phyloP scores from a whole-genome alignment of 2,797 vertebrate genomes.

The Gymnocypris eckloni region DNA sequence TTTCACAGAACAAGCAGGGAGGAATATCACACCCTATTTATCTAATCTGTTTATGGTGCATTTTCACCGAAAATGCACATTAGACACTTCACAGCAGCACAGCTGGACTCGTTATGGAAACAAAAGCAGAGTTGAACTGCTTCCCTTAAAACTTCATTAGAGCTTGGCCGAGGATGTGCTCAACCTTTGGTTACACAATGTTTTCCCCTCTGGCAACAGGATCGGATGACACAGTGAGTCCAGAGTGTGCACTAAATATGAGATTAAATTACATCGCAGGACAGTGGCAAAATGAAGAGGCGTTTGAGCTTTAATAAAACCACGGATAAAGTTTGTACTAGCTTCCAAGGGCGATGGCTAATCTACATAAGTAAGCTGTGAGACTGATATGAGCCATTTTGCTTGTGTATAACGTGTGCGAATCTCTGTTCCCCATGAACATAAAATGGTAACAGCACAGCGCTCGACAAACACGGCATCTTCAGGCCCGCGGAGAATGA shows the following conservation, averaged over 20 bases:
- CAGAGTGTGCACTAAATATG: conserved; percentile 42
- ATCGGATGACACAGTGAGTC: conserved; percentile 53
- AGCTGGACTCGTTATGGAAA: conserved; percentile 33
- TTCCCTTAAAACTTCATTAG: conserved; percentile 50
- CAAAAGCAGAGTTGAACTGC: conserved; percentile 39
- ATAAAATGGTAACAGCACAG: background rate
- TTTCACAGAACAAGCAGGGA: background rate
- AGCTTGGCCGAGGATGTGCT: conserved; percentile 44
- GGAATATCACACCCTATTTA: background rate
- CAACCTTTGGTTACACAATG: conserved; percentile 40
- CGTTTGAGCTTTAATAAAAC: conserved; percentile 55
- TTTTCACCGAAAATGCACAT: background rate
- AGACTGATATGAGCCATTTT: background rate
- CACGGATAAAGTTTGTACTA: conserved; percentile 26
- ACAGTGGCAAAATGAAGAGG: conserved; percentile 45
- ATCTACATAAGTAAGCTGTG: conserved; percentile 19
- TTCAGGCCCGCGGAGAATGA: conserved; percentile 14
- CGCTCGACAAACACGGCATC: background rate
- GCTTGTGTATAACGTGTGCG: background rate
- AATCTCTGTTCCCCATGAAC: background rate
- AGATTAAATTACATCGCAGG: conserved; percentile 59
- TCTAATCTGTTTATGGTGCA: background rate
- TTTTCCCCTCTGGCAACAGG: conserved; percentile 51
- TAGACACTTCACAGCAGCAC: conserved; percentile 13
- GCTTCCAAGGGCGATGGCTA: conserved; percentile 27